phyloP scores from a whole-genome alignment of 2,797 vertebrate species.

The Tauraco hartlaubi region DNA sequence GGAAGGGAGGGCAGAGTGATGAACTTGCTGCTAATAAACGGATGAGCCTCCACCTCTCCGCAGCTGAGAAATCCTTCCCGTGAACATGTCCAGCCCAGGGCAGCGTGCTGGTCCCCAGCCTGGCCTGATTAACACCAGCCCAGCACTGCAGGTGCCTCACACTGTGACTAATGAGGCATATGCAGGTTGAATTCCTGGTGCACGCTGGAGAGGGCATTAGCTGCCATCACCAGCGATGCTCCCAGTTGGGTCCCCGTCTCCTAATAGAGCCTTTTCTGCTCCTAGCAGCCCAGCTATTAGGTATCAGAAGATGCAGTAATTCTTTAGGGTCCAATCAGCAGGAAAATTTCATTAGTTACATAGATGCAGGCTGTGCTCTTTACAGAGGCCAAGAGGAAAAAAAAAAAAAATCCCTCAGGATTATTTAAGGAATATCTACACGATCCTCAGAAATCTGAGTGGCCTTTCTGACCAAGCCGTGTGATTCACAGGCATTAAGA shows the following conservation, averaged over 20 bases:
- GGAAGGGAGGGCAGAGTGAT: not conserved
- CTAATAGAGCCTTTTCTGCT: not conserved
- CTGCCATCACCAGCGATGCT: not conserved
- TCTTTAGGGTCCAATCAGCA: not conserved
- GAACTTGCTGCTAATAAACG: not conserved
- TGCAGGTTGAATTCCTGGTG: not conserved
- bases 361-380: not conserved
- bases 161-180: conserved; percentile 9
- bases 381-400: not conserved
- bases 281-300: not conserved
- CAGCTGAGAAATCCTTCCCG: conserved; percentile 9
- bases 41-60: not conserved
- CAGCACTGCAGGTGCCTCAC: conserved; percentile 8
- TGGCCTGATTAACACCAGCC: conserved; percentile 3
- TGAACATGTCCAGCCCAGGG: not conserved
- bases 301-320: not conserved
- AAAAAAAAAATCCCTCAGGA: not conserved
- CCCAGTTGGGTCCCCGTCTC: not conserved
- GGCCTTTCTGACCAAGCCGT: not conserved
- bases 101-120: not conserved
- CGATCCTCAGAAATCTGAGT: not conserved
- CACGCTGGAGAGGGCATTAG: not conserved
- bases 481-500: not conserved
- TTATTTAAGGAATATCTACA: conserved; percentile 1
- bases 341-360: conserved; percentile 23